Conservation (phyloP, 1,140 invertebrate genomes). For the Idris sp. region DNA sequence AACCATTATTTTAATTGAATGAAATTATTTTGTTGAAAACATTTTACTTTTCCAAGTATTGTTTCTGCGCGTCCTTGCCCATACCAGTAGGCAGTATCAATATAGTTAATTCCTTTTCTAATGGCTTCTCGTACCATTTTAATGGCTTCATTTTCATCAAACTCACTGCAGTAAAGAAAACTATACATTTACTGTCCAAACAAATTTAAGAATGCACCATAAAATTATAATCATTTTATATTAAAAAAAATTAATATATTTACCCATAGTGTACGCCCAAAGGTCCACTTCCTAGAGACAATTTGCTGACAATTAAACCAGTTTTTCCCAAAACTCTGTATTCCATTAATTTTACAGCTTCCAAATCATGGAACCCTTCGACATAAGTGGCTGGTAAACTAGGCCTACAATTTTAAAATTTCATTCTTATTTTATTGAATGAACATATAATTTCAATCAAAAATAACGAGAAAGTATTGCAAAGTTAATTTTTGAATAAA, state of each 20-base stretch:
- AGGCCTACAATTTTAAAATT: too few species aligned
- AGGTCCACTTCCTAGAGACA: conserved; percentile 80
- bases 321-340: conserved; percentile 81
- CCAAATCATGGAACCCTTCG: conserved; percentile 80
- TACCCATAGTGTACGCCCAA: conserved; percentile 76
- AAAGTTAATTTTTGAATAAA: too few species aligned
- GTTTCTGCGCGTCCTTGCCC: conserved; percentile 90
- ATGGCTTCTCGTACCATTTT: conserved; percentile 85
- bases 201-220: too few species aligned
- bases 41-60: conserved; percentile 80
- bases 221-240: conserved; percentile 68
- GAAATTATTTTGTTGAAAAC: too few species aligned
- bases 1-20: too few species aligned
- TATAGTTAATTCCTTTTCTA: conserved; percentile 91
- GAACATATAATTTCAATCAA: too few species aligned
- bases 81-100: conserved; percentile 95
- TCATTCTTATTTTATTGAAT: too few species aligned
- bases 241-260: conserved; percentile 6
- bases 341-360: conserved; percentile 78
- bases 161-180: too few species aligned
- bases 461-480: too few species aligned
- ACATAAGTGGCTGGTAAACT: conserved; percentile 78
- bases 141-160: conserved; percentile 82
- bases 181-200: too few species aligned
- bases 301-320: conserved; percentile 80